Evolutionary conservation across 1,140 invertebrate genomes (phyloP), one percentile per base, ranked within the genome.

Genomic region (Temnothorax nylanderi): DNA sequence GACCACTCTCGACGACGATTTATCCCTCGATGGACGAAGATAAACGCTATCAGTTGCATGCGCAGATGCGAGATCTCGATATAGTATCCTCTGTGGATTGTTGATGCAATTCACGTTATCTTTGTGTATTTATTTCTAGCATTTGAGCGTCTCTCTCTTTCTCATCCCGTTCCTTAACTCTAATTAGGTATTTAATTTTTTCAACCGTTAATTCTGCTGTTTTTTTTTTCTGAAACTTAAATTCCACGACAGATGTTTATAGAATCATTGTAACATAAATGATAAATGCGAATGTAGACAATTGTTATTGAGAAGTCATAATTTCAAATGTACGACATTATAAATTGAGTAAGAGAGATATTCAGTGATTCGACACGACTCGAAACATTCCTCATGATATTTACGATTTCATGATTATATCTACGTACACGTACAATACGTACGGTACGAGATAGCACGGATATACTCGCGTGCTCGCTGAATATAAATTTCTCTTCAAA

Each of bases 341-440:
- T 75, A 60, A 75, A 84, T 84, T 60, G 80, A 60, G 13, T 75
- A 74, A 84, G 69, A 74, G 69, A 84, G 69, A 60, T 60, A 72
- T 84, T 75, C 80, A 47, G 69, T 84, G 69, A 84, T 84, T 84
- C 80, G 80, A 84, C 69, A 74, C 71, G 80, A 84, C 69, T 74
- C 69, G 54, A 71, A 60, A 84, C 69, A 84, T 84, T 84, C 80
- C 80, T 34, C 71, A 10, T 3, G 69, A 84, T 82, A 89, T 89
- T 89, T 89, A 89, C 74, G 78, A 89, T 89, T 89, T 71, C 81
- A 51, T 80, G 88, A 89, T 88, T 89, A 86, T 69, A 85, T 86
- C 80, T 84, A 60, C 67, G 72, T 74, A 75, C 60, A 67, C 76
- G 76, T 69, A 32, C 56, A 65, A 64, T 84, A 75, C 34, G 64